Evolutionary conservation across 2,888 invertebrate genomes (phyloP).

Genomic region (Drosophila quasianomalipes): DNA sequence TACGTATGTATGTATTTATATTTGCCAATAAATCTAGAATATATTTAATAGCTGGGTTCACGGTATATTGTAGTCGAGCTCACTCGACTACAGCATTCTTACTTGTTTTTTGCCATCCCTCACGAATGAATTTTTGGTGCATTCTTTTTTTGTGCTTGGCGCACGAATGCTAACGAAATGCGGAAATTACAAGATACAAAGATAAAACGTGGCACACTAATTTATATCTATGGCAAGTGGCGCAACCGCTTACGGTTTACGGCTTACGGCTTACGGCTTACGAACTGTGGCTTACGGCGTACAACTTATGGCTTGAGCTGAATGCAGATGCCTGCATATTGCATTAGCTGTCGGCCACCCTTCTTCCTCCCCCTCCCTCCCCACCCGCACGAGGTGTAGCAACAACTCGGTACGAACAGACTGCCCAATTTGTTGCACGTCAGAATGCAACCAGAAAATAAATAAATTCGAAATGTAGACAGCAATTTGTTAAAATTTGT

Average conservation of each 20-base stretch:
- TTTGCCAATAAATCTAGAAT: too few relatives aligned
- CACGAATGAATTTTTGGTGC: conserved; percentile 18
- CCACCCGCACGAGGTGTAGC: background rate
- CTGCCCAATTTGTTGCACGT: conserved; percentile 42
- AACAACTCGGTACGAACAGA: background rate
- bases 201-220: conserved; percentile 49
- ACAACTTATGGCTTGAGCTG: conserved; percentile 22
- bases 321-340: conserved; percentile 56
- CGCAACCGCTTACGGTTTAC: conserved; percentile 2
- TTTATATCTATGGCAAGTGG: conserved; percentile 40
- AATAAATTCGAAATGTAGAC: conserved; percentile 51
- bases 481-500: conserved; percentile 60
- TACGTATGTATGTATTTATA: too few relatives aligned
- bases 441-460: conserved; percentile 25
- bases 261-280: background rate
- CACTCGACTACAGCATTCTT: too few relatives aligned
- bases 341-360: conserved; percentile 24
- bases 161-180: conserved; percentile 45
- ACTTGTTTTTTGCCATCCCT: background rate
- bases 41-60: too few relatives aligned
- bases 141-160: conserved; percentile 3
- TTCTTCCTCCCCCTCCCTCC: background rate
- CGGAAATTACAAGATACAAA: conserved; percentile 71
- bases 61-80: too few relatives aligned
- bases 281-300: background rate